These are phyloP conservation scores for Chloroceryle aenea DNA, from an alignment of 2,113 vertebrate species.

Conservation along the genomic window DNA sequence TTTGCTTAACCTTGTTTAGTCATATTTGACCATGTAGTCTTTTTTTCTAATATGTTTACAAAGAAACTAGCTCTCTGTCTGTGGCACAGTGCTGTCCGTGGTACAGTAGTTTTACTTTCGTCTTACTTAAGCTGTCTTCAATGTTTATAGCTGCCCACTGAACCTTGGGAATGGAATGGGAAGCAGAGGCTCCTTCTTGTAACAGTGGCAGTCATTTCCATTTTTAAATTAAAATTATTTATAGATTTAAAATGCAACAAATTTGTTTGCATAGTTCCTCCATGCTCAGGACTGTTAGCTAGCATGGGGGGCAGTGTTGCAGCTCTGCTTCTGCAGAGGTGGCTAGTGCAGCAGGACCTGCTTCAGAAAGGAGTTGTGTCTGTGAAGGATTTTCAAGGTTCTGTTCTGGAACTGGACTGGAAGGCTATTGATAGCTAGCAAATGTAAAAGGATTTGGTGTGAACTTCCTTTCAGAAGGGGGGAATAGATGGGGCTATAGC, in stretches of 20 bases:
- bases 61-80: neutral
- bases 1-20: neutral
- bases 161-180: neutral
- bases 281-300: fast-evolving
- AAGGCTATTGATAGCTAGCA: neutral
- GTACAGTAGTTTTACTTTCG: neutral
- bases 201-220: neutral
- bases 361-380: neutral
- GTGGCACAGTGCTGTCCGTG: neutral
- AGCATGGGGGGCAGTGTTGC: neutral
- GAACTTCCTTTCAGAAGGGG: neutral
- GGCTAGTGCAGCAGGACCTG: neutral
- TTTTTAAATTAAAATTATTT: neutral
- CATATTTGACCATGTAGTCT: neutral
- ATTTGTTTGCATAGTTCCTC: neutral
- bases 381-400: neutral
- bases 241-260: neutral
- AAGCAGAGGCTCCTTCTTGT: neutral
- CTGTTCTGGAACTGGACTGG: neutral
- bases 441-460: neutral
- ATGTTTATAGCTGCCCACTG: neutral
- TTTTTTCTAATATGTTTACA: neutral
- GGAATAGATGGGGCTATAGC: neutral
- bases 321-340: neutral
- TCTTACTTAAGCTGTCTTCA: neutral